Evolutionary conservation across 1,140 invertebrate genomes (phyloP), one percentile per base, ranked within the genome.

Genomic region (Drosophila pallidifrons): DNA sequence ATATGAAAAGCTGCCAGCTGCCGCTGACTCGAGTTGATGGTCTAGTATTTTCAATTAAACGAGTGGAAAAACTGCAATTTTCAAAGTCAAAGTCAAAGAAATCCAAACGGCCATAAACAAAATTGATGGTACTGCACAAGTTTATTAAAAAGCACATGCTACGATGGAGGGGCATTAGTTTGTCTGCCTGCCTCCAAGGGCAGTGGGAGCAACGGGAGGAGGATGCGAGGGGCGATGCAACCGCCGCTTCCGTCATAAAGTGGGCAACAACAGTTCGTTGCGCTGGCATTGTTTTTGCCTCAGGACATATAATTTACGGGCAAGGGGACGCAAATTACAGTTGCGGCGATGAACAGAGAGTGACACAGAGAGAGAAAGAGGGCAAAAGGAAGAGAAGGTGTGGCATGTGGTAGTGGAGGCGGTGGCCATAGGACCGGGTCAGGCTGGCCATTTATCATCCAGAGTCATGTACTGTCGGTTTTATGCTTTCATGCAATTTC

Each of bases 381-480:
- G 28, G n/a, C n/a, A 11, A 20, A 20, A 20, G 20, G 20, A 20
- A 20, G 3, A 20, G 20, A 20, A 20, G 20, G 20, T 20, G 20
- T 20, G 20, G 20, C 20, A 20, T 20, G 20, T 20, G 20, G 20
- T 20, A 20, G 20, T 20, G 15, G 11, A 8, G 25, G 16, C 28
- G 46, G 3, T 1, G 11, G 20, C 11, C 2, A 41, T 2, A 5
- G 57, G 57, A 63, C 61, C 49, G 77, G 75, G 69, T 65, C 74
- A 54, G 85, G 77, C 68, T 20, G 20, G 20, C 20, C 85, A 89
- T 89, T 89, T 85, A 89, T 89, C 85, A 88, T 75, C 85, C 86
- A 89, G 89, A 89, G 77, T 89, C 85, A 82, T 89, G 86, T 85
- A 89, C 85, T 89, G 85, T 89, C 85, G 81, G 85, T 89, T 89